Conservation (phyloP, 53 echinoderm and acorn worm genomes). For the Hippasteria phrygiana region DNA sequence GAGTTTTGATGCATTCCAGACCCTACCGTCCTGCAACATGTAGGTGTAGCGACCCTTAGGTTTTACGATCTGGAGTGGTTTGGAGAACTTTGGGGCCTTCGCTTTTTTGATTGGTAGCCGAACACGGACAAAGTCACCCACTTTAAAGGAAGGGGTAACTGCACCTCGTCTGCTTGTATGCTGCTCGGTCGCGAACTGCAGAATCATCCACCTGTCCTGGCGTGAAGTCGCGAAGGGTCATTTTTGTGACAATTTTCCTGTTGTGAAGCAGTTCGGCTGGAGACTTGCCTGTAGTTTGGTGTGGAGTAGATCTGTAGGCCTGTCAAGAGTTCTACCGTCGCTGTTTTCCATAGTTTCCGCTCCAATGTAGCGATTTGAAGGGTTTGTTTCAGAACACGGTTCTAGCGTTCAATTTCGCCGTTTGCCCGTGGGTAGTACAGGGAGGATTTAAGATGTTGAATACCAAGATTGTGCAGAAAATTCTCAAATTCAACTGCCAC, state of each 20-base stretch:
- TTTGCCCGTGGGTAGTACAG: slow-evolving; percentile 72
- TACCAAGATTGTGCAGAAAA: slow-evolving; percentile 53
- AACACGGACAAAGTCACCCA: slow-evolving; percentile 52
- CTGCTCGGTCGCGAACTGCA: slow-evolving; percentile 30
- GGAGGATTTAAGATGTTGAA: slow-evolving; percentile 56
- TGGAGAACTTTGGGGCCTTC: slow-evolving; percentile 25
- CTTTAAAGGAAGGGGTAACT: neutral
- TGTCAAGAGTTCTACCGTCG: slow-evolving; percentile 34
- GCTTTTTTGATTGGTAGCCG: neutral
- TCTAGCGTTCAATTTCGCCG: too few relatives aligned
- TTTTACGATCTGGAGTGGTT: slow-evolving; percentile 28
- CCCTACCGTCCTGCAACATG: slow-evolving; percentile 31
- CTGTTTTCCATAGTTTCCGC: slow-evolving; percentile 42
- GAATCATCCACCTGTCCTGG: slow-evolving; percentile 3
- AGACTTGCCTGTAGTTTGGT: slow-evolving; percentile 38
- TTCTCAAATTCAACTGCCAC: slow-evolving; percentile 62
- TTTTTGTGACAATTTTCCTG: slow-evolving; percentile 43
- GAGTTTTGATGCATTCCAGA: slow-evolving; percentile 41
- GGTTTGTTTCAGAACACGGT: slow-evolving; percentile 64
- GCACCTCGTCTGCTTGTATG: slow-evolving; percentile 41
- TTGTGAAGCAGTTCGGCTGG: slow-evolving; percentile 48
- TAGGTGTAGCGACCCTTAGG: slow-evolving; percentile 43
- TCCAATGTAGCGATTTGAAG: slow-evolving; percentile 48
- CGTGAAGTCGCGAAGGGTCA: slow-evolving; percentile 18
- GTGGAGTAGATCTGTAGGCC: slow-evolving; percentile 47